A percentile compares a stretch with the other conserved stretches of the same genome.
Conservation (phyloP, 2,888 invertebrate species). For the Camptogramma bilineatum region DNA sequence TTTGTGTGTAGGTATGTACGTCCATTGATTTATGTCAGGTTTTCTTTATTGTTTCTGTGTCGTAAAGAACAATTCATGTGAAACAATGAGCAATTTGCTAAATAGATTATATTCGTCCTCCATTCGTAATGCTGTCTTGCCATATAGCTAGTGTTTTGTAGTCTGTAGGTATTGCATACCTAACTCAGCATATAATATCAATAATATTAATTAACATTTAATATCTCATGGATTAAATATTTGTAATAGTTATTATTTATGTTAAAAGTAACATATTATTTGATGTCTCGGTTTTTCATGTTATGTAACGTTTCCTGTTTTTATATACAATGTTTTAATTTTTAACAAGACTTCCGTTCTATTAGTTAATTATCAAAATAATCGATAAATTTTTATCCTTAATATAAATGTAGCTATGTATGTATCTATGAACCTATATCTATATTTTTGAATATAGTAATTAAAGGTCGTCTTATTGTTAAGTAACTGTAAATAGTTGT, state of each 20-base stretch:
- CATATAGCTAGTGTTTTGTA: conserved; percentile 81
- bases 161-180: conserved; percentile 72
- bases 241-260: conserved; percentile 15
- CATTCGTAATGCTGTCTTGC: conserved; percentile 83
- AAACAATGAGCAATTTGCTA: conserved; percentile 84
- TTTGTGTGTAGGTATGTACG: conserved; percentile 68
- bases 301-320: conserved; percentile 53
- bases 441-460: conserved; percentile 82
- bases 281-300: conserved; percentile 36
- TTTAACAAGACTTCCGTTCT: conserved; percentile 71
- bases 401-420: conserved; percentile 78
- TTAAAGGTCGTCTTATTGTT: conserved; percentile 75
- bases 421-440: conserved; percentile 82
- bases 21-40: conserved; percentile 78
- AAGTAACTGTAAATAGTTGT: conserved; percentile 82
- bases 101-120: conserved; percentile 83
- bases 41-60: conserved; percentile 80
- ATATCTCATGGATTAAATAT: conserved; percentile 17
- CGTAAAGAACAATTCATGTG: conserved; percentile 79
- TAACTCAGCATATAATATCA: conserved; percentile 53
- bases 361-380: conserved; percentile 64
- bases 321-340: conserved; percentile 50
- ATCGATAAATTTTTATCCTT: conserved; percentile 74
- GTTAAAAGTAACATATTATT: background rate
- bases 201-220: conserved; percentile 48